Conservation (phyloP, 2,113 vertebrate genomes). For the Saccopteryx bilineata region DNA sequence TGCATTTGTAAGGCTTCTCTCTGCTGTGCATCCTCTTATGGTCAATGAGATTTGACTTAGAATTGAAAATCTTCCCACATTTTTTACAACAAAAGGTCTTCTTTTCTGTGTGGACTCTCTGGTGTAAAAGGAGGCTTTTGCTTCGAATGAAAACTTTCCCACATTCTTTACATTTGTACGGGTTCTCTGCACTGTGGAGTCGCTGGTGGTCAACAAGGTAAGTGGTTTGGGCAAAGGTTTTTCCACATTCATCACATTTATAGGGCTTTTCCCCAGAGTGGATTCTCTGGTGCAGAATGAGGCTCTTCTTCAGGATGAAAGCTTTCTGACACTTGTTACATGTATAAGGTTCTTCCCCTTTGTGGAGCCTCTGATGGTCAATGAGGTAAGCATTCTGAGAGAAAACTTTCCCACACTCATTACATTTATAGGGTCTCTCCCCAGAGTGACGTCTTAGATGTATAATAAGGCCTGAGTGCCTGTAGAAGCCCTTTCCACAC, state of each 20-base stretch:
- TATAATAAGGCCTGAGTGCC: constrained; percentile 81
- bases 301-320: constrained; percentile 79
- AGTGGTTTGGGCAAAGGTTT: constrained; percentile 81
- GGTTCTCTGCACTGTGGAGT: constrained; percentile 84
- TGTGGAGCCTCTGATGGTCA: constrained; percentile 89
- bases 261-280: constrained; percentile 84
- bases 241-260: constrained; percentile 80
- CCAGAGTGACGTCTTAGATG: constrained; percentile 85
- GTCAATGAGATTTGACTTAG: constrained; percentile 64
- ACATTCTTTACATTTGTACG: constrained; percentile 82
- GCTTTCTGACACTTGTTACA: constrained; percentile 80
- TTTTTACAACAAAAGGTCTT: constrained; percentile 79
- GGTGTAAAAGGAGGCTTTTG: constrained; percentile 79
- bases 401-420: constrained; percentile 89
- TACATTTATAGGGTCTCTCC: constrained; percentile 84
- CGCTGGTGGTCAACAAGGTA: constrained; percentile 80
- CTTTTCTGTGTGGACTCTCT: constrained; percentile 79
- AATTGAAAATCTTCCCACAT: constrained; percentile 71
- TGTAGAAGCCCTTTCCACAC: constrained; percentile 83
- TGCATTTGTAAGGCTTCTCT: constrained; percentile 75
- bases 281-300: constrained; percentile 80
- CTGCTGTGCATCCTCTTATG: constrained; percentile 76
- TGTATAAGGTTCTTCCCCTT: constrained; percentile 82
- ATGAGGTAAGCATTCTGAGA: constrained; percentile 88
- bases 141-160: constrained; percentile 82